A percentile compares a stretch with the other conserved stretches of the same genome.
These are phyloP conservation scores for Capitella teleta DNA, from an alignment of 1,140 invertebrate species.

Conservation along the genomic window DNA sequence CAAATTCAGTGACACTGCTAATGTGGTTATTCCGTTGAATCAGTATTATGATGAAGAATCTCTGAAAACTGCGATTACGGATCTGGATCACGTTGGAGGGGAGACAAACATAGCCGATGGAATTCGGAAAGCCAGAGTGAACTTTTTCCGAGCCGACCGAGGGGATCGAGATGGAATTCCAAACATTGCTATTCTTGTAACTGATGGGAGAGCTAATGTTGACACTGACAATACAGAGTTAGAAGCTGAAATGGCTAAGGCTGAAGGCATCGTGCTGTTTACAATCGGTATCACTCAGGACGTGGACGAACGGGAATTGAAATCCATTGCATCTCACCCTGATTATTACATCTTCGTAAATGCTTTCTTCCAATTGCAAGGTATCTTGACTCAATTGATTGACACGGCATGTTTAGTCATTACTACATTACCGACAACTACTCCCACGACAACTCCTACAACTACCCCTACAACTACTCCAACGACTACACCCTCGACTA, in stretches of 20 bases:
- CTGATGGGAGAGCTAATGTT: conserved; percentile 16
- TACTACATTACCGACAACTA: not conserved
- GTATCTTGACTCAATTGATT: not conserved
- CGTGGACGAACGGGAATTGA: not conserved
- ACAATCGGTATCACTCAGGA: conserved; percentile 4
- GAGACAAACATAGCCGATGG: conserved; percentile 27
- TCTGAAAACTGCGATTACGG: not conserved
- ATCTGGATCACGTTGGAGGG: not conserved
- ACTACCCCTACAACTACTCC: not conserved
- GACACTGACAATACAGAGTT: conserved; percentile 1
- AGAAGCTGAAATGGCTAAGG: conserved; percentile 7
- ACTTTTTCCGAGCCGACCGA: conserved; percentile 20
- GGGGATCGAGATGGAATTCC: conserved; percentile 13
- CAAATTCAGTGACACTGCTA: not conserved
- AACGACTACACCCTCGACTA: not conserved
- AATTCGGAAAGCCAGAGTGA: conserved; percentile 18
- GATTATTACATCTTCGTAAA: too few relatives aligned
- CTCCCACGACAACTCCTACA: not conserved
- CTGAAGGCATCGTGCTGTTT: not conserved
- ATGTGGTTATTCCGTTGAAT: not conserved
- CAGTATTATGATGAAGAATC: not conserved
- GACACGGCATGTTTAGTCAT: not conserved
- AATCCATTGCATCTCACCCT: not conserved
- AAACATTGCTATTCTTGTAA: conserved; percentile 19
- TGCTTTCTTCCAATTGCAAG: too few relatives aligned